Percentiles rank a stretch among this genome's conserved stretches.
phyloP scores from a whole-genome alignment of 2,797 vertebrate genomes.

The Calcarius lapponicus region DNA sequence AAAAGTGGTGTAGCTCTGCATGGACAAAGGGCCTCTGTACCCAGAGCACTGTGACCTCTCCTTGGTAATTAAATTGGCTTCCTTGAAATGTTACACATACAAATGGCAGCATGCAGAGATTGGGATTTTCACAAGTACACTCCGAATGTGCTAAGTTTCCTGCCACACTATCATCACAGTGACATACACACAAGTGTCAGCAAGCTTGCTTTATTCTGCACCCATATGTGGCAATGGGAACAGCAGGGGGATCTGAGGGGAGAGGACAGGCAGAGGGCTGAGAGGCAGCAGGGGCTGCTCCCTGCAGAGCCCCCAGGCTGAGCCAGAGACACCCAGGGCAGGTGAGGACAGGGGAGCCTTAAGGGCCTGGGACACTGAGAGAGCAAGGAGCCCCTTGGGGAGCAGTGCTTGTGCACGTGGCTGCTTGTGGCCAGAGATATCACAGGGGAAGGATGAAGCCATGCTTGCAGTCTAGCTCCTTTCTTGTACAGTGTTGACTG shows the following conservation, averaged over 20 bases:
- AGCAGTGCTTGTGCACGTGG: fast-evolving
- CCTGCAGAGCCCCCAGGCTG: neutral
- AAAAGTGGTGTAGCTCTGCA: neutral
- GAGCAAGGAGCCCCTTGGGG: neutral
- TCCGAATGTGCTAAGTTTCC: conserved; percentile 34
- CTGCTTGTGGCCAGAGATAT: neutral
- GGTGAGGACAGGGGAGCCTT: neutral
- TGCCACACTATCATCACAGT: neutral
- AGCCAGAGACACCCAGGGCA: neutral
- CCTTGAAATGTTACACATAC: neutral
- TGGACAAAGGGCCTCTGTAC: neutral
- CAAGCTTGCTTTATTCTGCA: conserved; percentile 17
- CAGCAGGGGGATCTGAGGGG: neutral
- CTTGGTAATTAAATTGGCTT: neutral
- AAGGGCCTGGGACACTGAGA: too few relatives aligned
- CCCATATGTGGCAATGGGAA: neutral
- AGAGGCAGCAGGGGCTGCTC: neutral
- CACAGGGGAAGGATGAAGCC: neutral
- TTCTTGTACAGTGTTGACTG: neutral
- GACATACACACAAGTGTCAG: conserved; percentile 26
- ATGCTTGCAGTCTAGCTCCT: neutral
- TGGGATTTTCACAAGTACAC: conserved; percentile 48
- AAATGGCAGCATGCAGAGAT: neutral
- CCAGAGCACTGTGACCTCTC: neutral
- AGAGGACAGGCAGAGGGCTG: neutral